Base-by-base conservation (phyloP, 2,888 invertebrate genomes). In the Nebria brevicollis region DNA sequence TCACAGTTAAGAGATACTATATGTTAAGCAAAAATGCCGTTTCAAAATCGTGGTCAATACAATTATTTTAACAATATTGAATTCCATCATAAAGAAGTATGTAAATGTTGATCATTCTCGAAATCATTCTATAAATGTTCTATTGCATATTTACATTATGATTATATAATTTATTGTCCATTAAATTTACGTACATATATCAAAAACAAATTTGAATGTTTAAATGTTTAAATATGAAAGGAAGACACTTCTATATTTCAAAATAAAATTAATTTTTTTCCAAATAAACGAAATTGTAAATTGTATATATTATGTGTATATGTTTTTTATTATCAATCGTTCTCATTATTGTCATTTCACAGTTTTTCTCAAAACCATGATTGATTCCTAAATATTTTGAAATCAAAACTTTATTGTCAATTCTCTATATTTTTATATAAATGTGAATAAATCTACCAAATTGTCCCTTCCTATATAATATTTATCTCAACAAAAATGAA, bases 1-100 rank as follows among this genome's bases (percentile, higher is more conserved):
- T 54, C 54, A 54, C 54, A 54, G 54, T 54, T 54, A 54, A 54
- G 54, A 54, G 54, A 54, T 54, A 54, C 54, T 54, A 54, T 54
- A 54, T 34, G 34, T 54, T 54, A 54, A 54, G 54, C 54, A 54
- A 54, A 43, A 54, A 54, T 54, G 54, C 54, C 54, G 8, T 54
- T 54, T 54, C 54, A 54, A 54, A 54, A 54, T 54, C 13, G 7
- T 54, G 54, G 54, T 54, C 54, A 54, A 54, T 54, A 11, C 54
- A 34, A 34, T 34, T 34, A 34, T 54, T 54, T 54, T 54, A 20
- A 54, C 54, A 54, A 54, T 54, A 54, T 54, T 54, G 11, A 54
- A 54, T 54, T 54, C 7, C 8, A 3, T 54, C 54, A 54, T 8
- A 54, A 54, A 54, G 11, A 11, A 54, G 4, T 54, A 34, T 34